Conservation (phyloP, 2,113 vertebrate species). For the Rhinopomastus cyanomelas region DNA sequence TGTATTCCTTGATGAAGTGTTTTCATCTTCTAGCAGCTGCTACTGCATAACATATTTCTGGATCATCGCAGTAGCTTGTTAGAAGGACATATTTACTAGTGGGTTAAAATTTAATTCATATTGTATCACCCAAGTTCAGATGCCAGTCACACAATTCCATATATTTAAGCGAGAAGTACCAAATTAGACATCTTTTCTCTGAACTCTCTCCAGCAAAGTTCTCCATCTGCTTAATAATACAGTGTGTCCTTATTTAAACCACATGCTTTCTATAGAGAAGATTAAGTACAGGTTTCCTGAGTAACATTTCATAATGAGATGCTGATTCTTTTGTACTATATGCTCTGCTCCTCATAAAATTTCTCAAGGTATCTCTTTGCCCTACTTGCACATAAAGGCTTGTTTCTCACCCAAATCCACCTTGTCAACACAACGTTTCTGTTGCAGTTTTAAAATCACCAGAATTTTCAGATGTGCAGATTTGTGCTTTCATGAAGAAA, state of each 20-base stretch:
- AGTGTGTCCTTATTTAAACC: conserved; percentile 21
- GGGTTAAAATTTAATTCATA: conserved; percentile 11
- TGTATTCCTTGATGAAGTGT: not conserved
- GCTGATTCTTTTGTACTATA: conserved; percentile 6
- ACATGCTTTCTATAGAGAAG: not conserved
- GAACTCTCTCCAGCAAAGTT: conserved; percentile 18
- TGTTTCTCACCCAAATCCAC: conserved; percentile 13
- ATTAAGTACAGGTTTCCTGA: conserved; percentile 32
- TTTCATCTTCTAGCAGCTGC: conserved; percentile 34
- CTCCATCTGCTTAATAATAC: conserved; percentile 1
- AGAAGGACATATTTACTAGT: conserved; percentile 32
- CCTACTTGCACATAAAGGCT: not conserved
- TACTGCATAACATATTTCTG: conserved; percentile 14
- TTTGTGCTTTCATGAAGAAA: too few relatives aligned
- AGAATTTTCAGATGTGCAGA: too few relatives aligned
- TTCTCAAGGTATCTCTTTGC: not conserved
- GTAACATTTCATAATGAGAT: conserved; percentile 36
- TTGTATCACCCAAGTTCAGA: not conserved
- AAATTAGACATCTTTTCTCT: not conserved
- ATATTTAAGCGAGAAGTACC: not conserved
- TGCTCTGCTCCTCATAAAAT: not conserved
- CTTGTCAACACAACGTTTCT: not conserved
- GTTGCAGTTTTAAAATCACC: too few relatives aligned
- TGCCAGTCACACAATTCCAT: not conserved
- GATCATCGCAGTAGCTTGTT: conserved; percentile 22